Conservation (phyloP, 2,113 vertebrate genomes). For the Lamprotornis superbus region DNA sequence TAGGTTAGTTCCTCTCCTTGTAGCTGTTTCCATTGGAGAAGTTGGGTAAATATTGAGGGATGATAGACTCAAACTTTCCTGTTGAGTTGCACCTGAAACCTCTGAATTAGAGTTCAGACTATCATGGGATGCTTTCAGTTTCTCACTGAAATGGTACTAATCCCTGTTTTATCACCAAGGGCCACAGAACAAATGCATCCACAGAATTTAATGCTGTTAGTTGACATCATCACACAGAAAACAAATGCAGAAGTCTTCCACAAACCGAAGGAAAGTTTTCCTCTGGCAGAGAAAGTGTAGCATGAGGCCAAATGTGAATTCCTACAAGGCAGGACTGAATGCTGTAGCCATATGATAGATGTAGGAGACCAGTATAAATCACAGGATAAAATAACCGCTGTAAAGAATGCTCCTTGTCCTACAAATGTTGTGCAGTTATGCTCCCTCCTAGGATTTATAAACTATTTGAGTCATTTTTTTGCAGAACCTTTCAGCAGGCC, state of each 20-base stretch:
- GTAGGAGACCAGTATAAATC: constrained; percentile 31
- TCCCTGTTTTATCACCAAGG: not conserved
- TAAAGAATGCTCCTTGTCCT: constrained; percentile 45
- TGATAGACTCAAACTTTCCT: not conserved
- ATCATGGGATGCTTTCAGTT: not conserved
- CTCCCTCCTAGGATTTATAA: constrained; percentile 53
- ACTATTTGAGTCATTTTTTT: constrained; percentile 34
- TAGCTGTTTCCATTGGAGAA: not conserved
- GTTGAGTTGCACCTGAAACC: not conserved
- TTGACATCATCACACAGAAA: not conserved
- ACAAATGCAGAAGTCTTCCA: not conserved
- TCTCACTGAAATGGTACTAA: not conserved
- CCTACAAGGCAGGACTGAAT: not conserved
- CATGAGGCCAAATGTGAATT: constrained; percentile 24
- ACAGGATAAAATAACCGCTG: constrained; percentile 2
- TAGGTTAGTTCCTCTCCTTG: not conserved
- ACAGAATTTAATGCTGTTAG: not conserved
- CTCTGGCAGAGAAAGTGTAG: not conserved
- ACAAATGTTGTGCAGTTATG: constrained; percentile 9
- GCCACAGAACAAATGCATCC: not conserved
- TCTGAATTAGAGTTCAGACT: not conserved
- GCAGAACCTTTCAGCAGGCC: constrained; percentile 16
- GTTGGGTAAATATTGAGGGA: not conserved
- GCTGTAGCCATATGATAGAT: constrained; percentile 9
- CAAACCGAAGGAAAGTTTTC: not conserved